A percentile compares a stretch with the other conserved stretches of the same genome.
Conservation (phyloP, 1,140 invertebrate genomes). For the Triops cancriformis region DNA sequence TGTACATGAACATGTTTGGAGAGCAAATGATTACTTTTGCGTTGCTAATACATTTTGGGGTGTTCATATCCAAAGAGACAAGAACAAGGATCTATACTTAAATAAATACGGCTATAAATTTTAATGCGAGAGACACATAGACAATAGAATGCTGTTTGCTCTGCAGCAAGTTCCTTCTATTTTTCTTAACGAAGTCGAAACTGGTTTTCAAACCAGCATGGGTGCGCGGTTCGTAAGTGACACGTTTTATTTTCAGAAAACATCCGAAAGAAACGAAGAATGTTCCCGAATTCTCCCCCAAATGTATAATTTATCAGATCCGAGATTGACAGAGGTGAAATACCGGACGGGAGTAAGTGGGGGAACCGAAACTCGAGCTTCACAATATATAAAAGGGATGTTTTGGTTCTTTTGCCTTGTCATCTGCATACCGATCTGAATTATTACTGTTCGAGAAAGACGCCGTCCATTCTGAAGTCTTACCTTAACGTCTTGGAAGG, state of each 20-base stretch:
- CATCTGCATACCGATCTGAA: constrained; percentile 9
- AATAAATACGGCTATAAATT: not conserved
- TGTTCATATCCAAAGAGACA: not conserved
- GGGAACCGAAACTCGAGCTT: not conserved
- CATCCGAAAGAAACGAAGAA: not conserved
- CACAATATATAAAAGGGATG: not conserved
- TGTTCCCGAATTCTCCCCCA: not conserved
- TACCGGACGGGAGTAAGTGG: not conserved
- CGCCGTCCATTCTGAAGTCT: not conserved
- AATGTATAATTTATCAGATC: not conserved
- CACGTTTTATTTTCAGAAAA: not conserved
- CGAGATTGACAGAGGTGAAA: not conserved
- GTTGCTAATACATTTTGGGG: not conserved
- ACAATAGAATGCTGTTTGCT: not conserved
- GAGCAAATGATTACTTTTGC: too few relatives aligned
- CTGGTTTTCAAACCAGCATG: not conserved
- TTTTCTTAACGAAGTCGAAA: not conserved
- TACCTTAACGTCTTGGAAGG: not conserved
- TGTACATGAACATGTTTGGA: too few relatives aligned
- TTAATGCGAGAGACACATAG: not conserved
- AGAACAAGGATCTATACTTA: not conserved
- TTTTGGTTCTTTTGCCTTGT: not conserved
- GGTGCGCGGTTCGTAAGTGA: not conserved
- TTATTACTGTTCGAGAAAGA: not conserved
- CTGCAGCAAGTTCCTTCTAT: not conserved